phyloP scores from a whole-genome alignment of 2,113 vertebrate genomes.

The Nasalis larvatus region DNA sequence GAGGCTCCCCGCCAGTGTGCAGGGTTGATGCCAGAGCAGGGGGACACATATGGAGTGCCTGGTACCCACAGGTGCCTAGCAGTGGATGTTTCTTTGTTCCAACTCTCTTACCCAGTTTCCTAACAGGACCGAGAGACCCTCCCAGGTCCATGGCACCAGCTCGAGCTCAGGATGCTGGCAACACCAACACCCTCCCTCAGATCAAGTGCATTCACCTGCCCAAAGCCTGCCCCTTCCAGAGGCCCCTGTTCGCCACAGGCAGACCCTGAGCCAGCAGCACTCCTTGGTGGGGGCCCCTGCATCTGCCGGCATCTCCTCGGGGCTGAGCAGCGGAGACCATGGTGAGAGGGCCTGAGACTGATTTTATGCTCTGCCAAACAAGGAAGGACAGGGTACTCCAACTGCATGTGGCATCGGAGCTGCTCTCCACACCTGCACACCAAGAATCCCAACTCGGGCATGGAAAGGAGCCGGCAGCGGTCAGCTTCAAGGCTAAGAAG shows the following conservation, averaged over 20 bases:
- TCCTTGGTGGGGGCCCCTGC: neutral
- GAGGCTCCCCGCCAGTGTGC: accelerated
- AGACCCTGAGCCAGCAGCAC: neutral
- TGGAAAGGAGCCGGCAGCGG: neutral
- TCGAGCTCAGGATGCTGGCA: neutral
- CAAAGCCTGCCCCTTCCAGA: neutral
- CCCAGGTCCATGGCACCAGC: neutral
- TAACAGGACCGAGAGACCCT: neutral
- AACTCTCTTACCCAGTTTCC: neutral
- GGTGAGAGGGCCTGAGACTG: neutral
- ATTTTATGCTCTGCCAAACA: neutral
- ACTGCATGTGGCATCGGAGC: neutral
- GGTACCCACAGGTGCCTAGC: neutral
- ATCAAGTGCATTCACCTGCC: too few species aligned
- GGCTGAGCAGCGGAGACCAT: neutral
- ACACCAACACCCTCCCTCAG: neutral
- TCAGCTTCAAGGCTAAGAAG: neutral
- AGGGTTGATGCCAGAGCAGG: too few species aligned
- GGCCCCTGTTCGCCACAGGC: neutral
- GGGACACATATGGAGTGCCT: neutral
- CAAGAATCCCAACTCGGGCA: neutral
- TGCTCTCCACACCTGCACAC: accelerated
- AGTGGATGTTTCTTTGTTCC: neutral
- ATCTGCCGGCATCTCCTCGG: neutral
- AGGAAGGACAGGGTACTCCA: neutral